Evolutionary conservation across 2,797 vertebrate genomes (phyloP).

Genomic region (Cyclura pinguis): DNA sequence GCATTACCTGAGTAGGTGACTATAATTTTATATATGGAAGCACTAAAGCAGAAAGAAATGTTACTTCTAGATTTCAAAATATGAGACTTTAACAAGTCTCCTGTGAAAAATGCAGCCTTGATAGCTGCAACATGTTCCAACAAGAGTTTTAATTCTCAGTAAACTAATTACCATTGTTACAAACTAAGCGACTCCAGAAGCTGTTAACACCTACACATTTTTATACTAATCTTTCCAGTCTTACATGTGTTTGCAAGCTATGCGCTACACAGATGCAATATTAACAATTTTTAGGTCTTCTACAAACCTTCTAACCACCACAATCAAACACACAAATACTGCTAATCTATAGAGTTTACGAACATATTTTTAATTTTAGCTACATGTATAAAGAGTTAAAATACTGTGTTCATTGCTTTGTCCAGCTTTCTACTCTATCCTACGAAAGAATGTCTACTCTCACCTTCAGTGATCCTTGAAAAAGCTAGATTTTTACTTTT

Average conservation of each 20-base stretch:
- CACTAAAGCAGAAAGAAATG: background rate
- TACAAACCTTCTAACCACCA: background rate
- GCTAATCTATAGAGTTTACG: background rate
- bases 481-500: background rate
- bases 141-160: conserved; percentile 1
- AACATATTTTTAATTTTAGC: background rate
- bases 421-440: background rate
- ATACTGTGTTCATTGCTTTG: background rate
- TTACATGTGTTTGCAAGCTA: background rate
- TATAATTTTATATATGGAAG: background rate
- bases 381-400: background rate
- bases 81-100: background rate
- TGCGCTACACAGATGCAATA: background rate
- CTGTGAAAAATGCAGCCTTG: background rate
- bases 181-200: background rate
- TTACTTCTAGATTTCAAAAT: background rate
- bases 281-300: background rate
- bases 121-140: background rate
- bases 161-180: background rate
- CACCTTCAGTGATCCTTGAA: background rate
- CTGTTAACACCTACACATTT: background rate
- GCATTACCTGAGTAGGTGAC: background rate
- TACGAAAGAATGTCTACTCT: background rate
- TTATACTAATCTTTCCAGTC: conserved; percentile 23
- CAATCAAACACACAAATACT: background rate